Percentiles rank a stretch among this genome's conserved stretches.
These are phyloP conservation scores for Lagopus leucura DNA, from an alignment of 2,113 vertebrate species.

Conservation along the genomic window DNA sequence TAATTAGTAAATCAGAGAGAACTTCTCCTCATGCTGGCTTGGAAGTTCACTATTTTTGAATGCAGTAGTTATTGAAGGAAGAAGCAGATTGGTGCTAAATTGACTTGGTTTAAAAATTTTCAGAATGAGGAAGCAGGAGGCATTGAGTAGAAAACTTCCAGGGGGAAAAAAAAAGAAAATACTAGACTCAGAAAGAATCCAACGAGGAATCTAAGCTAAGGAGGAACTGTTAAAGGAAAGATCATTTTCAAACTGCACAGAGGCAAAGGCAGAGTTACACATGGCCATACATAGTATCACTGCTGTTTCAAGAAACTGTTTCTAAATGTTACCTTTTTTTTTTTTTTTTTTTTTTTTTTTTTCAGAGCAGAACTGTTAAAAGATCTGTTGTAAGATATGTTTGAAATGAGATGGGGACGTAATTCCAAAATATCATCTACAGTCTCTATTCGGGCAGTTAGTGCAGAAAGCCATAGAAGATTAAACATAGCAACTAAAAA, in stretches of 20 bases:
- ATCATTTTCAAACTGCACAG: not conserved
- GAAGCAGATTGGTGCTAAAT: not conserved
- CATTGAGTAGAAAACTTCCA: not conserved
- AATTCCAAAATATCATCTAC: not conserved
- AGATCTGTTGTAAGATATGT: not conserved
- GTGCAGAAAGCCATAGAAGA: not conserved
- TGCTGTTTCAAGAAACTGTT: not conserved
- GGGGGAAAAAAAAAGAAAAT: not conserved
- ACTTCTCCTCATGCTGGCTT: not conserved
- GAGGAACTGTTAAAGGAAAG: not conserved
- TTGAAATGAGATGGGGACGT: not conserved
- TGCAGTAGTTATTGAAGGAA: not conserved
- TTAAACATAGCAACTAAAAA: not conserved
- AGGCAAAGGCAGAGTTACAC: not conserved
- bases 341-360: not conserved
- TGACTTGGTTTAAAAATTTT: not conserved
- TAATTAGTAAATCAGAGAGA: constrained; percentile 1
- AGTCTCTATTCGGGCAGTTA: not conserved
- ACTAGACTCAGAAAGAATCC: not conserved
- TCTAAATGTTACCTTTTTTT: not conserved
- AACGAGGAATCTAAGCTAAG: not conserved
- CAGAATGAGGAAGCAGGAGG: not conserved
- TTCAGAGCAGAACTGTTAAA: not conserved
- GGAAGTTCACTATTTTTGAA: not conserved
- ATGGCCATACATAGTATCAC: not conserved